These are phyloP conservation scores for Nyctalus aviator DNA, from an alignment of 2,797 vertebrate species.

Conservation along the genomic window DNA sequence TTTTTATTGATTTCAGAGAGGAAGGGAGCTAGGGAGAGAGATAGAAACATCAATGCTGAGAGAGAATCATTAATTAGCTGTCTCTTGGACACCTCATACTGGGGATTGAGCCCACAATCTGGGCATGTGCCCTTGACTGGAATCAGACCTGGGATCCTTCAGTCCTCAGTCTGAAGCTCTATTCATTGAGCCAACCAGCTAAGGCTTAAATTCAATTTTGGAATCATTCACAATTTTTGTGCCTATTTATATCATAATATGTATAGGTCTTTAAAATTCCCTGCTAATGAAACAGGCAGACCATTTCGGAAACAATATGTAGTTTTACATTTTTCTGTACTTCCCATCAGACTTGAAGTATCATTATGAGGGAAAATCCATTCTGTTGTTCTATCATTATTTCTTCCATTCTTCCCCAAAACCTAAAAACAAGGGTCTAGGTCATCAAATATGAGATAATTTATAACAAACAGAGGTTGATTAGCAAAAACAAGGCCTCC, in stretches of 20 bases:
- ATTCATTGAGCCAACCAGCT: too few species aligned
- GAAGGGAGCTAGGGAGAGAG: too few species aligned
- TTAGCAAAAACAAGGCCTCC: neutral
- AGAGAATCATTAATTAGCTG: too few species aligned
- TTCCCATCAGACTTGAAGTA: neutral
- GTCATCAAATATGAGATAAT: neutral
- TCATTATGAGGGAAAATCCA: neutral
- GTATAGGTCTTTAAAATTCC: slow-evolving; percentile 3
- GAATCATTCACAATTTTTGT: slow-evolving; percentile 9
- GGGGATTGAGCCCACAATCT: too few species aligned
- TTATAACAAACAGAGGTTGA: slow-evolving; percentile 19
- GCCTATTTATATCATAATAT: slow-evolving; percentile 31
- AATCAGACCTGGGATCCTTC: too few species aligned
- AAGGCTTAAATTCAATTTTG: neutral
- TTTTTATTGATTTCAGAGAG: too few species aligned
- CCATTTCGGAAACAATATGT: neutral
- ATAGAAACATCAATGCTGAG: too few species aligned
- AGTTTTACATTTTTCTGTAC: neutral
- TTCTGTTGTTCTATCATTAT: neutral
- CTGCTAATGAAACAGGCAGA: neutral
- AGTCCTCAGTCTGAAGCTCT: too few species aligned
- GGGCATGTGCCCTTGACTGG: too few species aligned
- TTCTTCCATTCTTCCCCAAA: neutral
- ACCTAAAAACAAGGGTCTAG: neutral
- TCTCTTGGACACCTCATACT: too few species aligned